Conservation (phyloP, 2,888 invertebrate genomes). For the Nebria brevicollis region DNA sequence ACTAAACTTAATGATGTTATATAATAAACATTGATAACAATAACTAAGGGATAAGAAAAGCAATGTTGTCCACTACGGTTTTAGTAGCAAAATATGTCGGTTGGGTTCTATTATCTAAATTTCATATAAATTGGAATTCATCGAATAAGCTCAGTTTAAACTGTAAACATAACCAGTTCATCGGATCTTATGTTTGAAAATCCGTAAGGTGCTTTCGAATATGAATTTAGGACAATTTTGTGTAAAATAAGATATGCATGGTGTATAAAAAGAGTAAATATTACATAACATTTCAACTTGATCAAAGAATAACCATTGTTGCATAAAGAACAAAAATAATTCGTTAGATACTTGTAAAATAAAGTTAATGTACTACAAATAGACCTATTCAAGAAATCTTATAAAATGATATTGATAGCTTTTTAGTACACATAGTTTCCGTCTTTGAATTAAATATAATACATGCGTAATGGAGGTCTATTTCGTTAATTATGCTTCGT, state of each 20-base stretch:
- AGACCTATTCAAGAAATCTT: constrained; percentile 2
- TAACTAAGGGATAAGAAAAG: not conserved
- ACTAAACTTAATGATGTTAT: constrained; percentile 16
- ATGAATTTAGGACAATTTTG: too few species aligned
- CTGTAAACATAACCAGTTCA: not conserved
- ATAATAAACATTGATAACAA: not conserved
- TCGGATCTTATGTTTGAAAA: not conserved
- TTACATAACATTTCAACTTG: constrained; percentile 28
- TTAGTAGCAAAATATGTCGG: not conserved
- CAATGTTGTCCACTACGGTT: not conserved
- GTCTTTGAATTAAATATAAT: not conserved
- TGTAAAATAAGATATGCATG: too few species aligned
- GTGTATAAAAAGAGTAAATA: too few species aligned
- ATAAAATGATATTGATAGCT: too few species aligned
- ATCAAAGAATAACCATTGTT: not conserved
- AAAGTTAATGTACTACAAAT: not conserved
- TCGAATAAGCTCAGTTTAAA: not conserved
- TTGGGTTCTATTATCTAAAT: not conserved
- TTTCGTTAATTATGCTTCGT: not conserved
- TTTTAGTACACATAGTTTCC: not conserved
- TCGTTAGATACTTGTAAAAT: not conserved
- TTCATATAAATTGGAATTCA: not conserved
- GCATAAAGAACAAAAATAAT: not conserved
- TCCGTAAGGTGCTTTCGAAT: too few species aligned
- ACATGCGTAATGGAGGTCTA: not conserved